Evolutionary conservation across 2,888 invertebrate genomes (phyloP).

Genomic region (Melolontha melolontha): DNA sequence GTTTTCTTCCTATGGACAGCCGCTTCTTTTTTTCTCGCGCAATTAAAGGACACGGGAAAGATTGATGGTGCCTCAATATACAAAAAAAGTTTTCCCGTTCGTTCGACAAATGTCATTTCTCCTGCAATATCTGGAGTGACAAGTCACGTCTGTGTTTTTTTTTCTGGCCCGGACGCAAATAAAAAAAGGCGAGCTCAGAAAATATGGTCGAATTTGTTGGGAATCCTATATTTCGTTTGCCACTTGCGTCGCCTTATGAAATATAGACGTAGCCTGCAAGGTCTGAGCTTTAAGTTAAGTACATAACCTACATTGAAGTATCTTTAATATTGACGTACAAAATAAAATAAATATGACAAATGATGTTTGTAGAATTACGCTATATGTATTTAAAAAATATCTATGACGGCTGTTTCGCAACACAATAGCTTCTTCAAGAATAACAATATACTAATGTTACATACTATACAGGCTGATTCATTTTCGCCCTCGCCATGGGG

Average conservation of each 20-base stretch:
- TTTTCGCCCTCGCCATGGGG: too few relatives aligned
- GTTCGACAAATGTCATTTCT: constrained; percentile 22
- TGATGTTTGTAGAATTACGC: too few relatives aligned
- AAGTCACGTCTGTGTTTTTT: constrained; percentile 20
- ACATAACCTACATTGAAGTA: too few relatives aligned
- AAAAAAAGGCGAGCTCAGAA: not conserved
- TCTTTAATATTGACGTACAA: too few relatives aligned
- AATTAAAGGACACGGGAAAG: constrained; percentile 16
- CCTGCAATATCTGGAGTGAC: constrained; percentile 7
- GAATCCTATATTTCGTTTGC: not conserved
- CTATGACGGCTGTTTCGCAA: too few relatives aligned
- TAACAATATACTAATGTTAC: too few relatives aligned
- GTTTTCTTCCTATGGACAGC: not conserved
- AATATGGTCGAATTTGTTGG: constrained; percentile 5
- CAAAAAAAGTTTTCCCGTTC: constrained; percentile 1
- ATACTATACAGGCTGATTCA: too few relatives aligned
- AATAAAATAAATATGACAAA: too few relatives aligned
- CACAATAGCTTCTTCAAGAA: too few relatives aligned
- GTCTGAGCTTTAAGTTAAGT: too few relatives aligned
- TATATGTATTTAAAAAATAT: too few relatives aligned
- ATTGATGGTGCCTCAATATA: constrained; percentile 4
- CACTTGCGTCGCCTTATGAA: not conserved
- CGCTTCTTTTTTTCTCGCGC: not conserved
- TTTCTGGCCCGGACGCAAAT: not conserved
- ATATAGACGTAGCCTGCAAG: too few relatives aligned